Conservation (phyloP, 2,888 invertebrate species). For the Pristionchus entomophagus region DNA sequence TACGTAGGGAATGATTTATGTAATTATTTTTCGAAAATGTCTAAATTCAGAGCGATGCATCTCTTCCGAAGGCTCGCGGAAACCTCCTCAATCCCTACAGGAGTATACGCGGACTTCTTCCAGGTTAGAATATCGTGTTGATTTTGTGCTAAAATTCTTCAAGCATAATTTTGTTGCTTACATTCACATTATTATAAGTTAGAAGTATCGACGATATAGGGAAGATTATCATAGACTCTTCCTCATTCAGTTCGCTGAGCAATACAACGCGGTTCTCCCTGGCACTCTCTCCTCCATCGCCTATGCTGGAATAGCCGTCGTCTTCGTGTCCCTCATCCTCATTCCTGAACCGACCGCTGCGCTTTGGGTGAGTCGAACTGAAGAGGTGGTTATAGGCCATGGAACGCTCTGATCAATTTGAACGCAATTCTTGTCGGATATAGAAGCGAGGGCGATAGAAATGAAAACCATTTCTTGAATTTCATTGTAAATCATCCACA, state of each 20-base stretch:
- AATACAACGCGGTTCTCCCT: slow-evolving; percentile 75
- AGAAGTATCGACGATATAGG: neutral
- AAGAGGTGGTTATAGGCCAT: neutral
- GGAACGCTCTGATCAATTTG: no score
- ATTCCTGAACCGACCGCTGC: slow-evolving; percentile 93
- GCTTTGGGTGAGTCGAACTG: slow-evolving; percentile 84
- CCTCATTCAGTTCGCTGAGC: slow-evolving; percentile 73
- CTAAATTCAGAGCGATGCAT: slow-evolving; percentile 72
- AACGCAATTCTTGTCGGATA: neutral
- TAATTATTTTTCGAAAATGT: no score
- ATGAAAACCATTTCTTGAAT: neutral
- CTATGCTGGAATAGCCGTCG: slow-evolving; percentile 85
- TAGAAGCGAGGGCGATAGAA: neutral
- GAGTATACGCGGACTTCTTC: slow-evolving; percentile 76
- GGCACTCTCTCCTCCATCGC: slow-evolving; percentile 83
- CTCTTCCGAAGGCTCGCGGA: slow-evolving; percentile 71
- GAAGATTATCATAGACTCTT: neutral
- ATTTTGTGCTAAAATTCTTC: no score
- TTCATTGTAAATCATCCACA: no score
- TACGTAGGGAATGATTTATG: neutral
- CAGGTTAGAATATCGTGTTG: no score
- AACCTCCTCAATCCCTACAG: slow-evolving; percentile 68
- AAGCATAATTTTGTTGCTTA: neutral
- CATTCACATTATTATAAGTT: neutral
- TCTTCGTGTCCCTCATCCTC: slow-evolving; percentile 93